Evolutionary conservation across 2,888 invertebrate genomes (phyloP), one percentile per base, ranked within the genome.

Genomic region (Drosophila nigritarsus): DNA sequence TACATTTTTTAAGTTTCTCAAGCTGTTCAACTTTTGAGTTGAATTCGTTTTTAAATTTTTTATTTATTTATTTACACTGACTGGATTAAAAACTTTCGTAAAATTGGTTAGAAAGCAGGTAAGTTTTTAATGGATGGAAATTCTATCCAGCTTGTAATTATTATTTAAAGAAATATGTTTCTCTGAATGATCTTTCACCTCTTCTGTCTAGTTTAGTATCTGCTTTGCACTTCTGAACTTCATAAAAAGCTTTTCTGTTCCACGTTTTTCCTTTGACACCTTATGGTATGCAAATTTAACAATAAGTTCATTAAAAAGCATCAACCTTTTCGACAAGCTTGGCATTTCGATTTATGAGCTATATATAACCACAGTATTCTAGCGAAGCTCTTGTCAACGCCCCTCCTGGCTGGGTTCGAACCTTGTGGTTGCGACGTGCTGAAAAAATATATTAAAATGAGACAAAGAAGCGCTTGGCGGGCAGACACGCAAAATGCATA

Each of bases 361-460:
- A 40, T 20, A 30, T 20, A 29, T 30, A 56, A 6, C 2, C 15
- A 5, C 15, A 15, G n/a, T n/a, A 6, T n/a, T 8, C 24, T 40
- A 24, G 3, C n/a, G 30, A 20, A 34, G 40, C 62, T 20, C 13
- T 11, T 53, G 53, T 13, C 51, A 20, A 13, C 60, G 15, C 18
- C 51, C 49, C 50, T 27, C 30, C 32, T 38, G 42, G 27, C 34
- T 5, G 24, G 15, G 36, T 51, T 48, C 40, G 11, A 50, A 58
- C 9, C 15, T 38, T 56, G 38, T 51, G 45, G 49, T n/a, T 32
- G 53, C 36, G 42, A 54, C 48, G 32, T 27, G 38, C 53, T n/a
- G 18, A 49, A 53, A 56, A 71, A 48, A 38, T 49, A 58, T 64
- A 76, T 67, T 64, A 67, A 78, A 65, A 45, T n/a, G 18, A n/a